phyloP scores from a whole-genome alignment of 2,888 invertebrate species.

The Plagodis dolabraria region DNA sequence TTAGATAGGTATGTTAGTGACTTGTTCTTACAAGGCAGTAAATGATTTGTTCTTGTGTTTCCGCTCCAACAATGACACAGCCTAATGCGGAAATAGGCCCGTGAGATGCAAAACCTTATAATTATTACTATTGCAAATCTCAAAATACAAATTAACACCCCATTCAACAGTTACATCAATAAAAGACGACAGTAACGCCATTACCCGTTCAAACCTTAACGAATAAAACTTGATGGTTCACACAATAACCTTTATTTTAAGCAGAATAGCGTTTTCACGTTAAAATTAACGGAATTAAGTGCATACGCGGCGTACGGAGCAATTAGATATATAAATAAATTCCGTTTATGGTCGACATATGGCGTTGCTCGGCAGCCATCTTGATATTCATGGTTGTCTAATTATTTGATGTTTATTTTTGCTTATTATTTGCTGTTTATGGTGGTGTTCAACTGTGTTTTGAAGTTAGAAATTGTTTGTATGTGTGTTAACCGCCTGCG shows the following conservation, averaged over 20 bases:
- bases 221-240: conserved; percentile 70
- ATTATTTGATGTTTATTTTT: conserved; percentile 64
- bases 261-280: conserved; percentile 66
- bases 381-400: conserved; percentile 72
- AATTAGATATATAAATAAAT: conserved; percentile 83
- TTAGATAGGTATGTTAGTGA: too few relatives aligned
- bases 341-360: conserved; percentile 78
- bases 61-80: too few relatives aligned
- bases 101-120: too few relatives aligned
- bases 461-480: too few relatives aligned
- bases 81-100: too few relatives aligned
- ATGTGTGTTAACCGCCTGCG: neutral
- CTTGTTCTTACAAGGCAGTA: too few relatives aligned
- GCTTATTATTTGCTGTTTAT: conserved; percentile 36
- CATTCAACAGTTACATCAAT: neutral
- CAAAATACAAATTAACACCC: neutral
- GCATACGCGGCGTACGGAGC: conserved; percentile 76
- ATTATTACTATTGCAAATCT: too few relatives aligned
- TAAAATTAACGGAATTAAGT: conserved; percentile 78
- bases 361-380: conserved; percentile 71
- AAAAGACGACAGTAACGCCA: conserved; percentile 48
- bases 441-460: conserved; percentile 8
- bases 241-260: conserved; percentile 55
- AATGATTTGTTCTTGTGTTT: too few relatives aligned
- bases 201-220: conserved; percentile 37